Evolutionary conservation across 2,888 invertebrate genomes (phyloP).

Genomic region (Drosophila nr. fundita): DNA sequence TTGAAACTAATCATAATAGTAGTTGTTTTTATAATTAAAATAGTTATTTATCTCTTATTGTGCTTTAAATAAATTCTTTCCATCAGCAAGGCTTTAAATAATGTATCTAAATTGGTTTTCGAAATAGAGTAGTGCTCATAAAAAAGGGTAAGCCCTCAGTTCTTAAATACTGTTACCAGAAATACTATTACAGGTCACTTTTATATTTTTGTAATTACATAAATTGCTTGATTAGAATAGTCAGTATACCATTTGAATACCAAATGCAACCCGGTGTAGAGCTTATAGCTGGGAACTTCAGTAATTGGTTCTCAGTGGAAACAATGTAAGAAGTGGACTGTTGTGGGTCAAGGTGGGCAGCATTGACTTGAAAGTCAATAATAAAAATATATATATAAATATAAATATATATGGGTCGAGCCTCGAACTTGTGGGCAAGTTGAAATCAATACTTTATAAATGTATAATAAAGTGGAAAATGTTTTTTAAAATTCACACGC

Average conservation of each 20-base stretch:
- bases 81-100: background rate
- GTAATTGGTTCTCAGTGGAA: constrained; percentile 7
- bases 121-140: background rate
- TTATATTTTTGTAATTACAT: background rate
- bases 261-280: background rate
- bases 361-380: constrained; percentile 66
- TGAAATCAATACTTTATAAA: constrained; percentile 70
- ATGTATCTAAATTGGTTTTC: background rate
- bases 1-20: background rate
- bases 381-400: background rate
- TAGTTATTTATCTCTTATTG: background rate
- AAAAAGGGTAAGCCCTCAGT: background rate
- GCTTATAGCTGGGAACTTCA: constrained; percentile 16
- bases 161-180: background rate
- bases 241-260: background rate
- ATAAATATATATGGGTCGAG: constrained; percentile 1
- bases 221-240: background rate
- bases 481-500: constrained; percentile 56
- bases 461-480: constrained; percentile 45
- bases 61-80: background rate
- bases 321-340: background rate
- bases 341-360: constrained; percentile 56
- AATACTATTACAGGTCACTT: background rate
- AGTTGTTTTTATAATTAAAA: background rate
- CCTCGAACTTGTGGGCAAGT: constrained; percentile 16